A percentile compares a stretch with the other conserved stretches of the same genome.
Conservation (phyloP, 2,797 vertebrate species). For the Novumbra hubbsi region DNA sequence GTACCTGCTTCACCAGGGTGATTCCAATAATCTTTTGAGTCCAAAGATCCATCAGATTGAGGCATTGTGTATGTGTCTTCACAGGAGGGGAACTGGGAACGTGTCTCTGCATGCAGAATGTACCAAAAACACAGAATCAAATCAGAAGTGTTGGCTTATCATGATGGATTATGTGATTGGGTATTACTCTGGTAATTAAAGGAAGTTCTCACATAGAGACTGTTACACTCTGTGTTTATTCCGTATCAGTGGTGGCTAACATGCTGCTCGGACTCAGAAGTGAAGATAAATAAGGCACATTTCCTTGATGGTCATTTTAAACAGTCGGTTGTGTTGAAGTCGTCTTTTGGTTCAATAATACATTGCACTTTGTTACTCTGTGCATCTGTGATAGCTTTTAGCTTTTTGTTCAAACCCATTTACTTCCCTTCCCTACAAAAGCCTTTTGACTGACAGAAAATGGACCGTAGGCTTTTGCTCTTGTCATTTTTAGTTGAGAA, state of each 20-base stretch:
- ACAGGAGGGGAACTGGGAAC: background rate
- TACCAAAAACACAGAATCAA: background rate
- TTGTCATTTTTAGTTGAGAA: constrained; percentile 40
- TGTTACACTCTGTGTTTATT: background rate
- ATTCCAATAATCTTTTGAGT: background rate
- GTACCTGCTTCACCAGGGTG: background rate
- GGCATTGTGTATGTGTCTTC: background rate
- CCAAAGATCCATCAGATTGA: background rate
- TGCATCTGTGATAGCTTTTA: constrained; percentile 1
- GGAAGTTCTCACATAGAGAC: background rate
- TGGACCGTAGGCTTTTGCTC: constrained; percentile 40
- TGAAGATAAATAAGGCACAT: background rate
- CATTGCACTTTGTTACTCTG: background rate
- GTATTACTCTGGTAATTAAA: background rate
- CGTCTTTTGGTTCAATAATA: background rate
- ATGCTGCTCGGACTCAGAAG: background rate
- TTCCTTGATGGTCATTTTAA: background rate
- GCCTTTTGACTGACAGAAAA: constrained; percentile 46
- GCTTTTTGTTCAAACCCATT: constrained; percentile 34
- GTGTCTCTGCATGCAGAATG: background rate
- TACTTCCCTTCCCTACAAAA: constrained; percentile 24
- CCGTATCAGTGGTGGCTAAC: background rate
- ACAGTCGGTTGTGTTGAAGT: background rate
- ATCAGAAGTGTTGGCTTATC: no score
- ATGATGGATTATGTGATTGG: background rate